Base-by-base conservation (phyloP, 1,140 invertebrate species). In the Maniola jurtina region DNA sequence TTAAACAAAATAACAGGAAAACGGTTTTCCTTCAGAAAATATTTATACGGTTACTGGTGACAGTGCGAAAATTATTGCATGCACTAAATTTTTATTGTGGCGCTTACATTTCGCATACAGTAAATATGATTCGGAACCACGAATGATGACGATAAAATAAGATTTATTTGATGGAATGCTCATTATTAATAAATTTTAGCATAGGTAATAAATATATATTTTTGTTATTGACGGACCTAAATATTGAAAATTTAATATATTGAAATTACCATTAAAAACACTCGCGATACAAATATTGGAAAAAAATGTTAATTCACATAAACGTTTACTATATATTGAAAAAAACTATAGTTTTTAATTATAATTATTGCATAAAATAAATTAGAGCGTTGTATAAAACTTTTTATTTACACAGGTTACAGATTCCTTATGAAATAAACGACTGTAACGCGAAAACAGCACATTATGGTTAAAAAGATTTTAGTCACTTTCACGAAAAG, bases 61-160 rank as follows among this genome's bases (percentile, higher is more conserved):
- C 61, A 67, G 61, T 58, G 57, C 56, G 42, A 67, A 67, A 71
- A 55, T 67, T 66, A 70, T 61, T 54, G 64, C 61, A 64, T 61
- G 48, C 61, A 55, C 61, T 62, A 52, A 67, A 67, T 68, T 68
- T 69, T 71, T 71, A 71, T 71, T 56, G 58, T 65, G 63, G 52
- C 58, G 52, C 68, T 68, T 61, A 71, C 60, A 68, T 68, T 71
- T 61, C 54, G 52, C 58, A 61, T 52, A 59, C 42, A 64, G 59
- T 57, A 61, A 68, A 71, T 61, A 62, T 66, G 38, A 56, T 56
- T 13, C 38, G 42, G 10, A n/a, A 45, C 5, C 42, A 45, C 42
- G 5, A 60, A 14, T 42, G 38, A 56, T 66, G 15, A 59, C 42
- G 52, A 50, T 65, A 66, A 61, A 66, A 55, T 55, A 35, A 50